A percentile compares a stretch with the other conserved stretches of the same genome.
phyloP scores from a whole-genome alignment of 2,888 invertebrate genomes.

The Callimorpha dominula region DNA sequence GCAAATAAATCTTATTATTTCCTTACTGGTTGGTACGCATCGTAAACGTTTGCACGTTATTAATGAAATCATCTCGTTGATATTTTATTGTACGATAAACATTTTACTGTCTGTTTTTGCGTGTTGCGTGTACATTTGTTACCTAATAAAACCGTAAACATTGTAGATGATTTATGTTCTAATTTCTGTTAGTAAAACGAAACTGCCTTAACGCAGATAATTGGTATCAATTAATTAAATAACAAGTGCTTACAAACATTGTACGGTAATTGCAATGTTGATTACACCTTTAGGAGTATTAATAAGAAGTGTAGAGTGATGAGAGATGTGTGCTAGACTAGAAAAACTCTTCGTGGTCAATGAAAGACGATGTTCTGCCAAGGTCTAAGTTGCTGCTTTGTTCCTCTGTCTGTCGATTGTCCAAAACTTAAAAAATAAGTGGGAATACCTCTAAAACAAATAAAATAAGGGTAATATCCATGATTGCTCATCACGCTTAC shows the following conservation, averaged over 20 bases:
- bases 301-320: neutral
- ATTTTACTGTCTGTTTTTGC: slow-evolving; percentile 65
- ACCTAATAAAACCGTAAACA: slow-evolving; percentile 42
- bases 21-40: slow-evolving; percentile 38
- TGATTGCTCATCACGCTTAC: slow-evolving; percentile 37
- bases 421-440: neutral
- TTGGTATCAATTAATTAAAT: slow-evolving; percentile 20
- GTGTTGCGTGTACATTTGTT: slow-evolving; percentile 35
- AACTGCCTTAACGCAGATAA: slow-evolving; percentile 10
- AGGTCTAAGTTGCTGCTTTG: neutral
- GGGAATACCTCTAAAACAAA: neutral
- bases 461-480: slow-evolving; percentile 13
- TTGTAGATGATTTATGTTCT: slow-evolving; percentile 37
- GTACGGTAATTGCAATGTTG: neutral
- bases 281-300: neutral
- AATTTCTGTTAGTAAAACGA: slow-evolving; percentile 24
- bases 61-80: slow-evolving; percentile 67
- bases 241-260: neutral
- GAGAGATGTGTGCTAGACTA: neutral
- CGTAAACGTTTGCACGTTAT: slow-evolving; percentile 63
- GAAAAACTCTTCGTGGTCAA: fast-evolving
- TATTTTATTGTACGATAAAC: slow-evolving; percentile 74
- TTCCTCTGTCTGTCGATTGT: neutral
- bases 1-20: slow-evolving; percentile 24
- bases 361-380: neutral